Evolutionary conservation across 2,888 invertebrate species (phyloP).

Genomic region (Hyalella azteca): DNA sequence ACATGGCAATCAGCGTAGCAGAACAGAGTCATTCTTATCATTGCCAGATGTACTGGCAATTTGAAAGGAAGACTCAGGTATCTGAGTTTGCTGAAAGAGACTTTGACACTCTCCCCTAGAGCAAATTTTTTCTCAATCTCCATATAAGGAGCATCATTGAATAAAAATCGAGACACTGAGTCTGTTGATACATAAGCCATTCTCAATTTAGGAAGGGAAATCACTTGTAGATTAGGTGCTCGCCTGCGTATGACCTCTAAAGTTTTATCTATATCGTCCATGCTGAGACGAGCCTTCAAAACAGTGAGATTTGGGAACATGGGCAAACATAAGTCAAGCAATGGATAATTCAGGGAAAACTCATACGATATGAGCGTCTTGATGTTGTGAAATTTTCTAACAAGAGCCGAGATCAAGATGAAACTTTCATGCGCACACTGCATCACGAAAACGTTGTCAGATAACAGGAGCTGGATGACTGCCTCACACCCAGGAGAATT

Average conservation of each 20-base stretch:
- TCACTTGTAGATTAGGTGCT: background rate
- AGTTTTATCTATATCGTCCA: background rate
- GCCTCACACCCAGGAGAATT: background rate
- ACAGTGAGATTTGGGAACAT: background rate
- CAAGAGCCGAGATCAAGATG: background rate
- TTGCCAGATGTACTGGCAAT: background rate
- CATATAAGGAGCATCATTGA: background rate
- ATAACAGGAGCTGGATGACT: conserved; percentile 18
- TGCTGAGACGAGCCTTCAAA: background rate
- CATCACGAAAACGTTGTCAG: background rate
- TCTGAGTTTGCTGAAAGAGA: background rate
- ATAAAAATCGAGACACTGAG: background rate
- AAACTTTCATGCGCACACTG: background rate
- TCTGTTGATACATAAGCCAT: background rate
- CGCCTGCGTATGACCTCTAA: background rate
- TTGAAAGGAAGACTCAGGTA: background rate
- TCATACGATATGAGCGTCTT: background rate
- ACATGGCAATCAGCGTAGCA: background rate
- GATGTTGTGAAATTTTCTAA: background rate
- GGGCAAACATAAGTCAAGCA: background rate
- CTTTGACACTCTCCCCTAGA: background rate
- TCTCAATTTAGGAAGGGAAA: background rate
- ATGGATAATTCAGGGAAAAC: background rate
- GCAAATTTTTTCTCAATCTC: background rate
- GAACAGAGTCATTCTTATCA: background rate